These are phyloP conservation scores for Puma concolor DNA, from an alignment of 2,113 vertebrate species.

Conservation along the genomic window DNA sequence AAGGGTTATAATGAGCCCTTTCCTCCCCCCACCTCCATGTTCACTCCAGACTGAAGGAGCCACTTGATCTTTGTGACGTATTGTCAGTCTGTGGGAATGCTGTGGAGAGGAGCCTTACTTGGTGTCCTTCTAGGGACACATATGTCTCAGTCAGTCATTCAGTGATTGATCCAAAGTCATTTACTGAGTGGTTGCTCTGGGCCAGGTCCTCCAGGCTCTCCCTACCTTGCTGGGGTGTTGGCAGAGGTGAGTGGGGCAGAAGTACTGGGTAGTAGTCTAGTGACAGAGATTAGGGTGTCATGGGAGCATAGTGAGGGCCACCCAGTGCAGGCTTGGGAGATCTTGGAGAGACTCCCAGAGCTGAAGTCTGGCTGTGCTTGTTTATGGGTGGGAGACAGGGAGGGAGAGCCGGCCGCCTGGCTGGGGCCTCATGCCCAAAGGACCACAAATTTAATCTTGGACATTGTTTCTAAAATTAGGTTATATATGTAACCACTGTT, in stretches of 20 bases:
- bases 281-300: neutral
- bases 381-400: neutral
- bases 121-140: neutral
- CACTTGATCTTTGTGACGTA: neutral
- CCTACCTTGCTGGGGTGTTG: neutral
- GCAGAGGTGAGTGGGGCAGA: neutral
- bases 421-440: neutral
- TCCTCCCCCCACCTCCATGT: neutral
- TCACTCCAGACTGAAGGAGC: neutral
- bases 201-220: neutral
- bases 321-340: no score
- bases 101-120: neutral
- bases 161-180: neutral
- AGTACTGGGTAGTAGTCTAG: rapidly evolving
- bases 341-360: neutral
- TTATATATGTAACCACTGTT: neutral
- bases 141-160: neutral
- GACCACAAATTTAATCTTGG: neutral
- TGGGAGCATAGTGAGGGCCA: no score
- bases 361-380: neutral
- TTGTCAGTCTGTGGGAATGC: neutral
- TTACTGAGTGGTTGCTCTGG: neutral
- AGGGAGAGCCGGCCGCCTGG: neutral
- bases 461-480: neutral
- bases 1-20: neutral